These are phyloP conservation scores for Branchellion lobata DNA, from an alignment of 2,888 invertebrate genomes.

Conservation along the genomic window DNA sequence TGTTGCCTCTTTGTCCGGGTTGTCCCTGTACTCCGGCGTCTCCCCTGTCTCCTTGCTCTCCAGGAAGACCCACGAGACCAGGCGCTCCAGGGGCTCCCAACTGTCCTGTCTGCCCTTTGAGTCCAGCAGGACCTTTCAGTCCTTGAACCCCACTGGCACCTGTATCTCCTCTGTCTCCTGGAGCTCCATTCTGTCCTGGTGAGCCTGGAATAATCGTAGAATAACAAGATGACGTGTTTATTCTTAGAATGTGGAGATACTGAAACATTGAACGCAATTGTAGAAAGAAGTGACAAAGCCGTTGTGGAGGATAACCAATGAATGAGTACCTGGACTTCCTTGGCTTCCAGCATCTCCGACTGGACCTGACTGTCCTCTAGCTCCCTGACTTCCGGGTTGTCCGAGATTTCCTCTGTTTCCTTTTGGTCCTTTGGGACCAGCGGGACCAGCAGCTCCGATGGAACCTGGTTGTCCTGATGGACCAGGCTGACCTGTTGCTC, in stretches of 20 bases:
- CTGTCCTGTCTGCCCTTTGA: not conserved
- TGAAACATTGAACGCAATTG: no score
- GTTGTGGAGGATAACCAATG: no score
- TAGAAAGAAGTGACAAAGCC: no score
- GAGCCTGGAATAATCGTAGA: not conserved
- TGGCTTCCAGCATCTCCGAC: conserved; percentile 47
- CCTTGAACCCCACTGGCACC: conserved; percentile 28
- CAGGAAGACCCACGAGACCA: conserved; percentile 25
- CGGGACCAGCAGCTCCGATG: conserved; percentile 22
- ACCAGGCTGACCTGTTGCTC: conserved; percentile 1
- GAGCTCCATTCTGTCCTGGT: not conserved
- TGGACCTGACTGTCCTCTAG: conserved; percentile 43
- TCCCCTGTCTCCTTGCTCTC: conserved; percentile 28
- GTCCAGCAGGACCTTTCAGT: not conserved
- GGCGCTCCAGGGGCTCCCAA: not conserved
- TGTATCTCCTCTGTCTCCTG: not conserved
- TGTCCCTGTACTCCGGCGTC: not conserved
- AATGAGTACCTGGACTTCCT: conserved; percentile 48
- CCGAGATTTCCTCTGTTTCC: conserved; percentile 56
- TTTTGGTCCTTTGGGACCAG: conserved; percentile 37
- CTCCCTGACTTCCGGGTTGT: conserved; percentile 36
- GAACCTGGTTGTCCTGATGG: conserved; percentile 17
- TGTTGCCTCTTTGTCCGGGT: conserved; percentile 9
- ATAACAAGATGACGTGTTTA: no score
- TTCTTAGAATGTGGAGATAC: no score